Percentiles rank a stretch among this genome's conserved stretches.
Evolutionary conservation across 1,140 invertebrate species (phyloP).

Genomic region (Anthonomus grandis): DNA sequence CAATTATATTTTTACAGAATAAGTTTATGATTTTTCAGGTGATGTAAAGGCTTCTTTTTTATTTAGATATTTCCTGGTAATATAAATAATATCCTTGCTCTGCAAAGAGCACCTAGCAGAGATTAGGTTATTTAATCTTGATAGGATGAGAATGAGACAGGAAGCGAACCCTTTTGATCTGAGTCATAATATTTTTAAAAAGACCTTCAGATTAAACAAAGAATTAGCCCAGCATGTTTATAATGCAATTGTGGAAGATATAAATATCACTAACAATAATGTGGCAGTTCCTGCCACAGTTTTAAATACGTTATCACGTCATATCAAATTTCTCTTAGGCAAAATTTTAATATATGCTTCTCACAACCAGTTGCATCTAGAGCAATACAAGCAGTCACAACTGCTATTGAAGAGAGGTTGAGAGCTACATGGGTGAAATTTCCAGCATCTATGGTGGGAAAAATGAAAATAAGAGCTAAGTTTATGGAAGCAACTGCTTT

Average conservation of each 20-base stretch:
- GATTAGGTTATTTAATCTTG: too few relatives aligned
- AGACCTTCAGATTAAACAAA: background rate
- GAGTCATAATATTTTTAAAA: background rate
- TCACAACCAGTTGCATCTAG: background rate
- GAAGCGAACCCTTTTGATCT: background rate
- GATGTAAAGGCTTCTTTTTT: too few relatives aligned
- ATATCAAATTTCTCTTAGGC: background rate
- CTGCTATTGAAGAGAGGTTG: background rate
- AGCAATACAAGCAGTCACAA: background rate
- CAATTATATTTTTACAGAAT: too few relatives aligned
- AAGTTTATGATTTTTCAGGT: too few relatives aligned
- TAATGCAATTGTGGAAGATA: background rate
- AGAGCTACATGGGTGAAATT: constrained; percentile 2
- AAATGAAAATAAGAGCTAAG: constrained; percentile 12
- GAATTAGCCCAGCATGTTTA: background rate
- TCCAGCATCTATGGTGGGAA: background rate
- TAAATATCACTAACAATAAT: background rate
- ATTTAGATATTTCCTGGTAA: too few relatives aligned
- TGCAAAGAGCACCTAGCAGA: too few relatives aligned
- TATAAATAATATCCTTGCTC: too few relatives aligned
- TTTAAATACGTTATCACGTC: constrained; percentile 2
- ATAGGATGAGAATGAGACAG: background rate
- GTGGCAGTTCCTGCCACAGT: background rate
- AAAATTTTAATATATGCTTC: background rate
- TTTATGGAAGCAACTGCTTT: constrained; percentile 34